A percentile compares a stretch with the other conserved stretches of the same genome.
Evolutionary conservation across 2,797 vertebrate species (phyloP).

Genomic region (Mormyrops attenuatus): DNA sequence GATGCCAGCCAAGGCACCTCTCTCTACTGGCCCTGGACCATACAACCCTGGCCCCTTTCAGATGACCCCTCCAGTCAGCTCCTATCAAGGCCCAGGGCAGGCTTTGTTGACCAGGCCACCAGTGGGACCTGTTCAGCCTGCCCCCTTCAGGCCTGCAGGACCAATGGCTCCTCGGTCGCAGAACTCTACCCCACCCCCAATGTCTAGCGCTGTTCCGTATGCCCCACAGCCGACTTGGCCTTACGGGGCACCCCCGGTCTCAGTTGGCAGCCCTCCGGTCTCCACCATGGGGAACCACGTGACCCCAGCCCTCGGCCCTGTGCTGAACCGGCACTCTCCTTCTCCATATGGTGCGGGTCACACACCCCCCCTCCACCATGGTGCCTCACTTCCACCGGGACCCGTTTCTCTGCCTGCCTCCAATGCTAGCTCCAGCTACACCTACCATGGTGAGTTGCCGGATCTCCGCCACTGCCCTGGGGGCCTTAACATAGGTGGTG

Average conservation of each 20-base stretch:
- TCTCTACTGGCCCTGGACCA: conserved; percentile 61
- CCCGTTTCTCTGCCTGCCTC: conserved; percentile 40
- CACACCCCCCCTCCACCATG: conserved; percentile 56
- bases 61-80: conserved; percentile 57
- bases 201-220: conserved; percentile 63
- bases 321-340: conserved; percentile 44
- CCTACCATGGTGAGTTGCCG: conserved; percentile 69
- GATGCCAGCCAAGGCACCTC: conserved; percentile 63
- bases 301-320: conserved; percentile 44
- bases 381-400: conserved; percentile 43
- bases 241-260: conserved; percentile 51
- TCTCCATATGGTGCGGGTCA: conserved; percentile 56
- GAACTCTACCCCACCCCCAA: conserved; percentile 61
- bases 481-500: background rate
- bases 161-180: conserved; percentile 51
- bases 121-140: conserved; percentile 51
- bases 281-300: conserved; percentile 62
- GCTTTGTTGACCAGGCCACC: conserved; percentile 60
- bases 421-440: conserved; percentile 63
- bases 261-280: conserved; percentile 43
- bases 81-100: conserved; percentile 66
- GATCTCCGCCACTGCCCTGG: background rate
- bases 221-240: conserved; percentile 68
- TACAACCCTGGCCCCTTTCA: conserved; percentile 69
- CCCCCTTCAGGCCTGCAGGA: conserved; percentile 45